These are phyloP conservation scores for Uloborus plumipes DNA, from an alignment of 2,888 invertebrate species.

Conservation along the genomic window DNA sequence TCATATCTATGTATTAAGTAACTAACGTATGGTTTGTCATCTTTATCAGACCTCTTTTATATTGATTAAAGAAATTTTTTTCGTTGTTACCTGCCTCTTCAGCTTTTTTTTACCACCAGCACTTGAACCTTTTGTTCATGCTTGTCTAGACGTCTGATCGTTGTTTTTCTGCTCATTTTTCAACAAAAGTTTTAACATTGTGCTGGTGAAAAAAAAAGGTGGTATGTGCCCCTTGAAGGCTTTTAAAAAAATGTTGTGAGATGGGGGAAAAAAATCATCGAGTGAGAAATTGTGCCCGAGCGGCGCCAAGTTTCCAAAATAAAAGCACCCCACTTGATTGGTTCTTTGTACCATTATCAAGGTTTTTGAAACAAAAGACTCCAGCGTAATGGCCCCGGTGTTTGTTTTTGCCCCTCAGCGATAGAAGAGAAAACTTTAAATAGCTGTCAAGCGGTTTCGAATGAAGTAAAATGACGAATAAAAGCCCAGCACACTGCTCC, in stretches of 20 bases:
- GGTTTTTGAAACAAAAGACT: conserved; percentile 35
- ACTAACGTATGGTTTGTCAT: too few relatives aligned
- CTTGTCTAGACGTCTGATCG: too few relatives aligned
- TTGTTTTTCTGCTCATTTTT: too few relatives aligned
- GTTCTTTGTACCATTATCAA: conserved; percentile 37
- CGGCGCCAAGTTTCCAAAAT: conserved; percentile 2
- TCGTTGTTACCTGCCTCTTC: too few relatives aligned
- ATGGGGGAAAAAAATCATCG: conserved; percentile 7
- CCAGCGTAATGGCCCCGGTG: conserved; percentile 19
- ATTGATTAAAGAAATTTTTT: too few relatives aligned
- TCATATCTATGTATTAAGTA: too few relatives aligned
- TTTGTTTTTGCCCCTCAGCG: conserved; percentile 10
- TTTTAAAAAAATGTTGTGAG: not conserved
- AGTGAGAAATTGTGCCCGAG: not conserved
- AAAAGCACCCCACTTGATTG: conserved; percentile 35
- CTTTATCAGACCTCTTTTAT: too few relatives aligned
- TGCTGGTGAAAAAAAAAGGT: too few relatives aligned
- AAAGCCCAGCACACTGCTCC: not conserved
- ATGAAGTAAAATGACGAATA: conserved; percentile 21
- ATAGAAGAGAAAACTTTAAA: conserved; percentile 18
- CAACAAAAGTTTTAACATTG: too few relatives aligned
- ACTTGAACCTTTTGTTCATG: too few relatives aligned
- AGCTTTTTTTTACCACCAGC: too few relatives aligned
- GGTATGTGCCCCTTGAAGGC: too few relatives aligned
- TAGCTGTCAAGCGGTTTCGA: conserved; percentile 38